Evolutionary conservation across 2,888 invertebrate genomes (phyloP).

Genomic region (Machimus rusticus): DNA sequence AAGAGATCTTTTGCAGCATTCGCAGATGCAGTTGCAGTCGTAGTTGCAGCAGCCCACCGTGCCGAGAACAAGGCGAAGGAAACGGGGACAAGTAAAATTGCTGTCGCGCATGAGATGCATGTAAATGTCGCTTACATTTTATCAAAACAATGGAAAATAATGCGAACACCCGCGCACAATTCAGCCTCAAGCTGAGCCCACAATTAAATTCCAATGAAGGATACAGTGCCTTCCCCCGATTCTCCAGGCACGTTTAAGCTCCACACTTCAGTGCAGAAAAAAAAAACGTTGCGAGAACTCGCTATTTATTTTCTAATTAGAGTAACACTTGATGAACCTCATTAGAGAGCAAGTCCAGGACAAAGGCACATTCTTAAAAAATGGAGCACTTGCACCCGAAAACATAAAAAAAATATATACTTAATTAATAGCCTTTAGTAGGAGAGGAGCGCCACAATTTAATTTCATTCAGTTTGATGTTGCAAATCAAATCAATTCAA

Average conservation of each 20-base stretch:
- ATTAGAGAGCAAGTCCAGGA: background rate
- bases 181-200: background rate
- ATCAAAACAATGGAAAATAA: background rate
- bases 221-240: background rate
- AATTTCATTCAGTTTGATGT: background rate
- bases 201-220: background rate
- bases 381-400: background rate
- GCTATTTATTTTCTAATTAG: background rate
- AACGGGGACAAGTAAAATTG: background rate
- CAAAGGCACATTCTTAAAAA: background rate
- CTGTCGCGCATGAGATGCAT: background rate
- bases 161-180: background rate
- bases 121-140: background rate
- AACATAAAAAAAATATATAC: background rate
- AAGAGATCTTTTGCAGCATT: background rate
- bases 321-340: background rate
- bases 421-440: background rate
- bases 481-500: slow-evolving; percentile 2
- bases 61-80: background rate
- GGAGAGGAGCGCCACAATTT: background rate
- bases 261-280: background rate
- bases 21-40: background rate
- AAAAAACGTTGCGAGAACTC: background rate
- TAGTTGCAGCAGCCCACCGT: background rate
- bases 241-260: background rate